These are phyloP conservation scores for Hoplias malabaricus DNA, from an alignment of 2,113 vertebrate species.

Conservation along the genomic window DNA sequence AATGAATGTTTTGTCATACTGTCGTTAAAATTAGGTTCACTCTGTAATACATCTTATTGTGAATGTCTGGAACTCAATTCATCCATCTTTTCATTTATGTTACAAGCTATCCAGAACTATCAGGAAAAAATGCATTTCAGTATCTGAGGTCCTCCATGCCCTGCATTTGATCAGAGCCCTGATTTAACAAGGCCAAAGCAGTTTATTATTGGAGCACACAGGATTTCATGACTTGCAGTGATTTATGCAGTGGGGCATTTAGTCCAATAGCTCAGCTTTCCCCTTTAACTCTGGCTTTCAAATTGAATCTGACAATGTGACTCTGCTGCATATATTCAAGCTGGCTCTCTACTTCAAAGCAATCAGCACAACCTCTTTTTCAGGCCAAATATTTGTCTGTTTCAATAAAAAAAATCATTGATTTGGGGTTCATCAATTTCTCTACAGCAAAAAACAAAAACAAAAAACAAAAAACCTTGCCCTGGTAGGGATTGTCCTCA, in stretches of 20 bases:
- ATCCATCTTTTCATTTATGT: neutral
- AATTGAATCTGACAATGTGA: conserved; percentile 66
- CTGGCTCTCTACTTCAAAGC: conserved; percentile 70
- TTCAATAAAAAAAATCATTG: conserved; percentile 33
- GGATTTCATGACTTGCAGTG: neutral
- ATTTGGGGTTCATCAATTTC: conserved; percentile 40
- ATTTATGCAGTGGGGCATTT: conserved; percentile 52
- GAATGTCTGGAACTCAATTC: neutral
- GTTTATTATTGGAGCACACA: neutral
- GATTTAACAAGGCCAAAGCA: conserved; percentile 18
- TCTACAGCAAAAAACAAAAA: conserved; percentile 4
- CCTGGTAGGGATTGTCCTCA: neutral
- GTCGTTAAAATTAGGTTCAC: neutral
- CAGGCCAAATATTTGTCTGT: conserved; percentile 68
- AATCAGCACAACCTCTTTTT: conserved; percentile 63
- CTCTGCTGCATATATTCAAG: conserved; percentile 59
- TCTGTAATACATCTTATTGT: neutral
- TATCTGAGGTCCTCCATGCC: neutral
- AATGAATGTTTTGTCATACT: neutral
- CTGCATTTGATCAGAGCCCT: conserved; percentile 9
- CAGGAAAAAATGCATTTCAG: neutral
- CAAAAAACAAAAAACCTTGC: no score
- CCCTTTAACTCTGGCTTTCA: conserved; percentile 58
- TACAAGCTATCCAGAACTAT: neutral
- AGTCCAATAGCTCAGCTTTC: conserved; percentile 57